Evolutionary conservation across 2,888 invertebrate genomes (phyloP).

Genomic region (Calameuta pallipes): DNA sequence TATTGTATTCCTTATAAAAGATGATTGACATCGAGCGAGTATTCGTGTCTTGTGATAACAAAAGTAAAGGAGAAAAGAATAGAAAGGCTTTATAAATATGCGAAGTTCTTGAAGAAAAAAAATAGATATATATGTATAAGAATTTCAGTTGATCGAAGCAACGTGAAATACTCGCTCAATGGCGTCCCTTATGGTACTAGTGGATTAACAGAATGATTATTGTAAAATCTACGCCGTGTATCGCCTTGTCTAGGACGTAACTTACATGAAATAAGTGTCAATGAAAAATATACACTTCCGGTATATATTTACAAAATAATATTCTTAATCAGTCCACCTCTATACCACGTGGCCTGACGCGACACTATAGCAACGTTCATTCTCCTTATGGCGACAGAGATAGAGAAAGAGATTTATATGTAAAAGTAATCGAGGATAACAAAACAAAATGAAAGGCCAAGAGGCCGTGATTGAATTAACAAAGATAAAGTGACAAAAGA

Average conservation of each 20-base stretch:
- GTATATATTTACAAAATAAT: slow-evolving; percentile 37
- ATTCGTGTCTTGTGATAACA: not conserved
- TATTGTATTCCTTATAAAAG: not conserved
- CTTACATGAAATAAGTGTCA: slow-evolving; percentile 34
- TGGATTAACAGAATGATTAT: not conserved
- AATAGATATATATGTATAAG: no score
- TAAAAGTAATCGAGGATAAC: not conserved
- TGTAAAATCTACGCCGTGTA: not conserved
- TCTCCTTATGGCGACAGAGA: not conserved
- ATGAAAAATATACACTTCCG: slow-evolving; percentile 49
- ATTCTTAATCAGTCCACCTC: not conserved
- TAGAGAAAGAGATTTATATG: not conserved
- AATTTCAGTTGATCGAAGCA: not conserved
- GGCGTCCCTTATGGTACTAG: not conserved
- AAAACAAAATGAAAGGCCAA: not conserved
- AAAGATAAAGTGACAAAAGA: not conserved
- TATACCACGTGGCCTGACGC: not conserved
- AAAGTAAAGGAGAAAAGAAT: not conserved
- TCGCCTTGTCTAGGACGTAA: not conserved
- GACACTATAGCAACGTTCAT: not conserved
- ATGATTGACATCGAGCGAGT: not conserved
- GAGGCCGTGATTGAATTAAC: not conserved
- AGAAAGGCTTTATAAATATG: not conserved
- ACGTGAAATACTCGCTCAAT: not conserved
- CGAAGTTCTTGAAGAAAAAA: not conserved